Conservation (phyloP, 2,797 vertebrate genomes). For the Poecile montanus region DNA sequence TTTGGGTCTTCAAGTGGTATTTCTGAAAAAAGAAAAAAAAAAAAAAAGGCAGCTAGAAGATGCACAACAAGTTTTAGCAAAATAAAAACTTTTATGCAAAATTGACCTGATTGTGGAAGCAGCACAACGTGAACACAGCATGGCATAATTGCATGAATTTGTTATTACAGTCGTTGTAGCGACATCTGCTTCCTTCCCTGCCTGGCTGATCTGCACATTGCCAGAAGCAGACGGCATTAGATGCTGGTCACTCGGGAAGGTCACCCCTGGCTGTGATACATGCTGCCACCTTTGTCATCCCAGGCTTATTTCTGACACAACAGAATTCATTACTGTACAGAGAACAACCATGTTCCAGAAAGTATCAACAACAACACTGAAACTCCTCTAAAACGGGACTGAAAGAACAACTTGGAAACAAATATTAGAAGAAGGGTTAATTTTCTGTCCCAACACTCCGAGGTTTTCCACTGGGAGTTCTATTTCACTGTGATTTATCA, state of each 20-base stretch:
- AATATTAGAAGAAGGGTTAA: background rate
- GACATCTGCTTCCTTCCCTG: conserved; percentile 32
- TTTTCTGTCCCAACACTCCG: background rate
- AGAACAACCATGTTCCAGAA: background rate
- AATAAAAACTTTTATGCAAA: background rate
- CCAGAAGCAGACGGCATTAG: background rate
- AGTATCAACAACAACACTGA: background rate
- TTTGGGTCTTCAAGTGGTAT: background rate
- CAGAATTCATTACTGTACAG: background rate
- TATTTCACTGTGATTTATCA: background rate
- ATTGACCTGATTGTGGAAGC: conserved; percentile 31
- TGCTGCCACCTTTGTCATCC: background rate
- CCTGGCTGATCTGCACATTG: background rate
- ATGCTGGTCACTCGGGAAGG: conserved; percentile 22
- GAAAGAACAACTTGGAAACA: background rate
- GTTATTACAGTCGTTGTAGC: background rate
- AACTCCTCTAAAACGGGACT: background rate
- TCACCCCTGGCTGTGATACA: background rate
- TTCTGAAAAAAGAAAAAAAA: background rate
- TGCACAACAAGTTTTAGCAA: background rate
- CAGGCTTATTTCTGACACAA: background rate
- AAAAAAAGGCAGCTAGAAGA: background rate
- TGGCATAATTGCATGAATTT: conserved; percentile 35
- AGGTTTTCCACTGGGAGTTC: background rate
- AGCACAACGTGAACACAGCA: conserved; percentile 19